phyloP scores from a whole-genome alignment of 1,140 invertebrate species.

The Leptinotarsa defecta region DNA sequence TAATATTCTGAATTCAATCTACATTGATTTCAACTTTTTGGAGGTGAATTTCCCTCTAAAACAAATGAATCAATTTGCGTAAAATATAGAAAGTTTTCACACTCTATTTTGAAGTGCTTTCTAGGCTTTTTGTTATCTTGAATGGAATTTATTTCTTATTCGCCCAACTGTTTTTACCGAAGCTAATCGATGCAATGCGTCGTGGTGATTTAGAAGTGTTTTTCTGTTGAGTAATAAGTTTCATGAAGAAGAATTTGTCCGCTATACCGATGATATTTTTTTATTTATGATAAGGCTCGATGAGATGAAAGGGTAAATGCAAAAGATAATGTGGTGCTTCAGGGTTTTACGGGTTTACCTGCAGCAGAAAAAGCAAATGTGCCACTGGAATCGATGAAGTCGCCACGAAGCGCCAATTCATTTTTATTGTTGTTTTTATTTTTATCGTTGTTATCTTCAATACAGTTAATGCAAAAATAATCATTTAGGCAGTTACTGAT shows the following conservation, averaged over 20 bases:
- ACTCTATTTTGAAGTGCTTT: slow-evolving; percentile 14
- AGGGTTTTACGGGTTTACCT: too few species aligned
- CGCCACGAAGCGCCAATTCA: too few species aligned
- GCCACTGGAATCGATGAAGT: too few species aligned
- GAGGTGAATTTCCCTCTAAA: slow-evolving; percentile 28
- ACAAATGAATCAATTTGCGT: slow-evolving; percentile 36
- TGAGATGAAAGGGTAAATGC: too few species aligned
- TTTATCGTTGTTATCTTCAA: too few species aligned
- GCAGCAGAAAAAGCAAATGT: too few species aligned
- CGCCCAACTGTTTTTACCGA: slow-evolving; percentile 20
- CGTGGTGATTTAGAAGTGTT: neutral
- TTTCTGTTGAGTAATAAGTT: neutral
- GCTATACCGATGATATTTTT: too few species aligned
- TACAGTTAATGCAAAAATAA: too few species aligned
- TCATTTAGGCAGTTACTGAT: too few species aligned
- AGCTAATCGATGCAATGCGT: slow-evolving; percentile 23
- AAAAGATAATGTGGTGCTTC: too few species aligned
- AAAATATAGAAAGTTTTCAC: slow-evolving; percentile 31
- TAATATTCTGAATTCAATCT: neutral
- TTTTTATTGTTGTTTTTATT: too few species aligned
- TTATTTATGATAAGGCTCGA: too few species aligned
- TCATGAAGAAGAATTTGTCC: neutral
- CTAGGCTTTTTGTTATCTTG: slow-evolving; percentile 34
- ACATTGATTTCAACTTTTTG: neutral
- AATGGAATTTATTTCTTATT: slow-evolving; percentile 28